Evolutionary conservation across 2,797 vertebrate species (phyloP), one percentile per base, ranked within the genome.

Genomic region (Pterois miles): DNA sequence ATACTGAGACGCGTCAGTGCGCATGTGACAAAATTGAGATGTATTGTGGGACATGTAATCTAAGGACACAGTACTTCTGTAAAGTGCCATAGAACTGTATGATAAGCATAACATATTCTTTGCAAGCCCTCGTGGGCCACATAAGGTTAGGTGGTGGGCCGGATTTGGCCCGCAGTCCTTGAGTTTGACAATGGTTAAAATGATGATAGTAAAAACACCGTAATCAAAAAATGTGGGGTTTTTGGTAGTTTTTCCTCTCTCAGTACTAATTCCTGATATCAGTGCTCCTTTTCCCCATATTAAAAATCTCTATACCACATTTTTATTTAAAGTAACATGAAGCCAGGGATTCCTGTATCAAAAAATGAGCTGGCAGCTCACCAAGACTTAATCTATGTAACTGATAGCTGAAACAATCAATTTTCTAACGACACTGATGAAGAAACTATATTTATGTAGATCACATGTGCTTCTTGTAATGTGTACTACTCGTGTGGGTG

Each of bases 291-390:
- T 6, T 22, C 8, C n/a, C 4, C 16, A 56, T 12, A 40, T 29
- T 23, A 23, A 70, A 58, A 43, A 69, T 34, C 3, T 66, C 29
- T 38, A 62, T 25, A 23, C 8, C 31, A 53, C 22, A 18, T 69
- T 48, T 18, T 36, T 59, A 0, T 20, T 0, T 0, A 43, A 43
- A 6, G 16, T 43, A 43, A 8, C 0, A 43, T 43, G 14, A 16
- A 8, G 38, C 18, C 4, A 38, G 31, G 22, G 29, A 22, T 46
- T 40, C 3, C 38, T 40, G 38, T 40, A 40, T 40, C 16, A 7
- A 40, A 40, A 40, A 36, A 40, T 40, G 0, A 16, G 38, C 14
- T 14, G 16, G 0, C 38, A 40, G 38, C 38, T 40, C 38, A 4
- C 34, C 25, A 29, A 31, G 66, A 69, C 18, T 22, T 69, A 43